Evolutionary conservation across 2,113 vertebrate species (phyloP), one percentile per base, ranked within the genome.

Genomic region (Apteryx mantelli): DNA sequence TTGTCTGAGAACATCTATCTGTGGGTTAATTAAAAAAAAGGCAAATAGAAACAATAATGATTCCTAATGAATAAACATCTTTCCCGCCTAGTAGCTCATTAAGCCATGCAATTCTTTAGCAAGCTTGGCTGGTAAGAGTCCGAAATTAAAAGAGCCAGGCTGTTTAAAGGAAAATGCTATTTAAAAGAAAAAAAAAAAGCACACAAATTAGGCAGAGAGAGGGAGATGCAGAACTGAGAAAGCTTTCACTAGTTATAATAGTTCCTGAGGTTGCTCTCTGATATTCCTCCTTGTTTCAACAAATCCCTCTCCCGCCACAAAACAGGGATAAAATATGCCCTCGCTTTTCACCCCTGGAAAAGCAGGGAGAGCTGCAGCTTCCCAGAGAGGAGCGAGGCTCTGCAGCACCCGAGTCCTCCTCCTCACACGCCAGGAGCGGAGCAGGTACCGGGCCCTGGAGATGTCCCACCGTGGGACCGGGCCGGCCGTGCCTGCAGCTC

Each of bases 1-100:
- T 71, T 86, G 25, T 53, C 65, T 69, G 79, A 91, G 85, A 91
- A 90, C 30, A 66, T 71, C 70, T 95, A 75, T 88, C 71, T 69
- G 80, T 8, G 13, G n/a, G 32, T 46, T 92, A 92, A 86, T 81
- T 82, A 60, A 89, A 95, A 73, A 73, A 93, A 91, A 83, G 56
- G 46, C 34, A 53, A 95, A 77, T 56, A 64, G 34, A 88, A 76
- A 68, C 48, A 81, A 42, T 82, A 95, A 95, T 30, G 89, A 89
- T 66, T 90, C 74, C 78, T 96, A 88, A 95, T 64, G 79, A 89
- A 82, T 53, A 92, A 82, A 66, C 75, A 96, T 84, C 83, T 91
- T 93, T 91, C 53, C 87, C 89, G 75, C 91, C 82, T 60, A 94
- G 86, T 46, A 86, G 79, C 79, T 90, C 76, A 90, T 93, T 84